Base-by-base conservation (phyloP, 1,140 invertebrate genomes). In the Trichonephila clavata region DNA sequence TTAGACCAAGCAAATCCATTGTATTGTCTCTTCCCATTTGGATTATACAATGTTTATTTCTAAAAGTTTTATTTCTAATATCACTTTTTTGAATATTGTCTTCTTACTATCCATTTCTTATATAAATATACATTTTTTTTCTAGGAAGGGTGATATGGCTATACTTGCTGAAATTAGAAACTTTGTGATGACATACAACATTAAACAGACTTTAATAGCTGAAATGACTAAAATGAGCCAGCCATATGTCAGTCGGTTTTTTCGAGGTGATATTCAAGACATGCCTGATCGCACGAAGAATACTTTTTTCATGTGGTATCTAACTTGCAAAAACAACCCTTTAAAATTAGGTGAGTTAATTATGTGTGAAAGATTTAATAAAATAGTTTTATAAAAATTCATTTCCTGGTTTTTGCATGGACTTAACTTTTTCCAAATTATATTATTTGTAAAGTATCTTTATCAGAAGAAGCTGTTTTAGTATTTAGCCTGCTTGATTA, bases 131-230 rank as follows among this genome's bases (percentile, higher is more conserved):
- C 77, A 20, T 86, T 84, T 68, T n/a, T 39, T 83, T 94, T 94
- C 83, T 59, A 95, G 95, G 27, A 94, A 95, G 93, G 95, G 95
- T 71, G 95, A 95, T 59, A 93, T 94, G 71, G 94, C 94, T 65
- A 95, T 95, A 77, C 94, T 95, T 90, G 95, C 95, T 81, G 95
- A 95, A 93, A 95, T 95, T 81, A 92, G 95, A 63, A 94, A 95
- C 84, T 94, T 94, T 94, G 93, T 94, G 60, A 94, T 94, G 93
- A 95, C 95, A 91, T 95, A 95, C 90, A 95, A 95, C 92, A 95
- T 95, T 68, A 95, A 95, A 87, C 95, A 95, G 87, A 95, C 95
- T 92, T 95, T 95, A 92, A 95, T 95, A 81, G 95, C 95, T 27
- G 95, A 95, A 61, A 95, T 95, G 94, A 95, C 95, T 89, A 95